phyloP scores from a whole-genome alignment of 2,888 invertebrate species.

The Polyommatus iphigenia region DNA sequence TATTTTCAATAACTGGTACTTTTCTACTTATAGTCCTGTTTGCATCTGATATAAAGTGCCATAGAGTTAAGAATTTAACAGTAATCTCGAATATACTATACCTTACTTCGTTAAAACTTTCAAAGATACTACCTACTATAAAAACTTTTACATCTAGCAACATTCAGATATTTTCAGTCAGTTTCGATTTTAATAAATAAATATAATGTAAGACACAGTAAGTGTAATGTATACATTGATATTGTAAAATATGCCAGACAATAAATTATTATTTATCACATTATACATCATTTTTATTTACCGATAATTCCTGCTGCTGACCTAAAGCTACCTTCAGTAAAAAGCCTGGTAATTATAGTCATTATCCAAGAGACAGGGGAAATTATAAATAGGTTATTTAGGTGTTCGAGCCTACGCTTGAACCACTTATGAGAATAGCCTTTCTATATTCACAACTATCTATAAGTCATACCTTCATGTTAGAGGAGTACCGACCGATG shows the following conservation, averaged over 20 bases:
- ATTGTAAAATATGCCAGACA: constrained; percentile 81
- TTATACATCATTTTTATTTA: constrained; percentile 48
- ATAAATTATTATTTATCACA: constrained; percentile 82
- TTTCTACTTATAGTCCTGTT: background rate
- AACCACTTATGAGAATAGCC: too few relatives aligned
- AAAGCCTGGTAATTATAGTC: too few relatives aligned
- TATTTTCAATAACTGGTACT: background rate
- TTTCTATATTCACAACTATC: too few relatives aligned
- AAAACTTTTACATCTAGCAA: constrained; percentile 35
- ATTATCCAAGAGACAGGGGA: too few relatives aligned
- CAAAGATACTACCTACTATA: background rate
- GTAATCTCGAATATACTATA: constrained; percentile 59
- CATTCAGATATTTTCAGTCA: constrained; percentile 32
- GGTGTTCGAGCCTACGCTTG: too few relatives aligned
- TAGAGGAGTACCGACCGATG: too few relatives aligned
- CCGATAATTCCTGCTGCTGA: background rate
- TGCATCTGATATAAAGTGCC: constrained; percentile 74
- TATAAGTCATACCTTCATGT: too few relatives aligned
- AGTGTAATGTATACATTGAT: constrained; percentile 71
- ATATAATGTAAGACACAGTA: constrained; percentile 34
- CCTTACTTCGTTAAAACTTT: constrained; percentile 35
- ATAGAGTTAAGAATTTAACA: constrained; percentile 60
- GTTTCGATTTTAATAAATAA: constrained; percentile 26
- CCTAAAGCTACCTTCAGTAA: too few relatives aligned
- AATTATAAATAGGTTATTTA: too few relatives aligned